These are phyloP conservation scores for Pterobdella sp. DNA, from an alignment of 2,888 invertebrate species.

Conservation along the genomic window DNA sequence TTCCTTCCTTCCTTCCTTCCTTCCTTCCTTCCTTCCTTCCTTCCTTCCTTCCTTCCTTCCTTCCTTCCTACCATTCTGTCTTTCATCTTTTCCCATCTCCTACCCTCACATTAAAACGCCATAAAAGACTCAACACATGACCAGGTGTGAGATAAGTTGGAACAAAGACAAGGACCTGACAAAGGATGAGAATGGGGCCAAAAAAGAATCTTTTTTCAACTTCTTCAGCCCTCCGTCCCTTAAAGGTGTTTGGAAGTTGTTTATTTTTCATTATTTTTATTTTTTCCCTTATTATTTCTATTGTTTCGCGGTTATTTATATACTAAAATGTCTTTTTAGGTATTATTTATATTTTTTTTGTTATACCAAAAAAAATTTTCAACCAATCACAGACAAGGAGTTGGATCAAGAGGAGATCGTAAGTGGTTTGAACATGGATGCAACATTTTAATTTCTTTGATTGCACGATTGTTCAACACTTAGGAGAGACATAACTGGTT, in stretches of 20 bases:
- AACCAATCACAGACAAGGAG: neutral
- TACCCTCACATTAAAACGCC: neutral
- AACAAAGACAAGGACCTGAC: constrained; percentile 94
- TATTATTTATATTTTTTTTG: neutral
- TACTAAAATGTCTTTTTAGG: neutral
- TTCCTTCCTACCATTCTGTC: constrained; percentile 11
- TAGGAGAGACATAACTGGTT: too few relatives aligned
- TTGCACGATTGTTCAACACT: too few relatives aligned
- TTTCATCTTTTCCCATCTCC: neutral
- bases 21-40: constrained; percentile 22
- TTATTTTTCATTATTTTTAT: too few relatives aligned
- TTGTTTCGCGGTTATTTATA: neutral
- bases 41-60: constrained; percentile 22
- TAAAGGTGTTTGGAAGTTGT: neutral
- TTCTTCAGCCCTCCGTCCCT: constrained; percentile 82
- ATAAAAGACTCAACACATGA: neutral
- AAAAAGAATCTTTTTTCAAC: constrained; percentile 98
- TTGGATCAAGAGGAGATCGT: neutral
- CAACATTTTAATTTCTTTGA: too few relatives aligned
- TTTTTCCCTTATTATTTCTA: constrained; percentile 1
- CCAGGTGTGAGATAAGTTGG: constrained; percentile 90
- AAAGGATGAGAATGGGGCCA: constrained; percentile 88
- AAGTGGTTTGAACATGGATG: too few relatives aligned
- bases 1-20: constrained; percentile 35
- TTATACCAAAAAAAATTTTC: neutral